Base-by-base conservation (phyloP, 2,888 invertebrate genomes). In the Limnephilus rhombicus region DNA sequence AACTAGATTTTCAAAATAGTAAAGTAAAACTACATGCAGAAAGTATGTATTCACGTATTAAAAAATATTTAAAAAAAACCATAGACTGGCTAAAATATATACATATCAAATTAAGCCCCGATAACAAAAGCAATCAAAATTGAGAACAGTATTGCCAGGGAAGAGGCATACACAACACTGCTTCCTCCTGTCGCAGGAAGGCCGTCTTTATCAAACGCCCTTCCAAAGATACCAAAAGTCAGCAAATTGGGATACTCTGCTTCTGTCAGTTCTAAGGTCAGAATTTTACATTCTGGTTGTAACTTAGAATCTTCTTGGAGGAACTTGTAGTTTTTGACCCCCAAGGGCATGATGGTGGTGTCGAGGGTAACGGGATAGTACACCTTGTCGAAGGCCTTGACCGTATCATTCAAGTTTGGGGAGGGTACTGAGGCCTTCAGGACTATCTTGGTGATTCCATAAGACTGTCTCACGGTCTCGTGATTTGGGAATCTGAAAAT, bases 201-300 rank as follows among this genome's bases (percentile, higher is more conserved):
- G 34, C 92, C 95, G 94, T 97, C 97, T 81, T 95, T 95, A 0
- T 94, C 95, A 93, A 95, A 97, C 88, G 96, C 95, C 93, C 97
- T 95, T 0, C 97, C 96, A 95, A 96, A 97, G 12, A 97, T 94
- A 0, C 95, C 96, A 92, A 97, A 97, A 7, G 95, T 94, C 83
- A 97, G 95, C 86, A 97, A 94, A 83, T 96, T 95, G 3, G 94
- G 94, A 91, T 95, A 41, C 31, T 90, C 89, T 3, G 89, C 94
- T 1, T 94, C 93, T 24, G 93, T 90, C 34, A 93, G 93, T 9
- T 94, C 92, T 29, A 91, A 93, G 45, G 94, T 94, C 29, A 92
- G 94, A 68, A 94, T 94, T 68, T 94, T 91, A 1, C 94, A 92
- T 9, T 89, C 91, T 11, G 91, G 83, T 29, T 90, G 93, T 31